These are phyloP conservation scores for Himalopsyche kuldschensis DNA, from an alignment of 2,888 invertebrate species.

Conservation along the genomic window DNA sequence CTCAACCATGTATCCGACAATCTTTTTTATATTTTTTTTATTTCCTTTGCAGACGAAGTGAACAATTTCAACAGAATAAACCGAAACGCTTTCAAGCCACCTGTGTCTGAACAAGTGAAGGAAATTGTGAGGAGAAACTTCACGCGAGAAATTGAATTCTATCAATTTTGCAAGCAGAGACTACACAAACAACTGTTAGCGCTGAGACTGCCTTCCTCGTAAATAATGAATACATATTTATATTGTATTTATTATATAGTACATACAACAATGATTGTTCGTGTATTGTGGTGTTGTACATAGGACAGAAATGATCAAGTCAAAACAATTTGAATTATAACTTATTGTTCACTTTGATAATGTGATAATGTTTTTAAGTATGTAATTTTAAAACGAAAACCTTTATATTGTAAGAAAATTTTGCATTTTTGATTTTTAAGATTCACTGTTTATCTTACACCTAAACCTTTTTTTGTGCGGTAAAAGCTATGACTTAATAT, in stretches of 20 bases:
- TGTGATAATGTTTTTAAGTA: constrained; percentile 1
- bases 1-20: too few relatives aligned
- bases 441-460: too few relatives aligned
- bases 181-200: constrained; percentile 79
- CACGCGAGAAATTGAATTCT: constrained; percentile 88
- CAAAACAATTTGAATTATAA: neutral
- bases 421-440: neutral
- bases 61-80: constrained; percentile 79
- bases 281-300: neutral
- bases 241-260: too few relatives aligned
- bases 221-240: neutral
- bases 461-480: too few relatives aligned
- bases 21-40: neutral
- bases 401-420: neutral
- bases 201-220: constrained; percentile 56
- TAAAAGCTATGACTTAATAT: too few relatives aligned
- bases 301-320: neutral
- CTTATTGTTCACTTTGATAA: neutral
- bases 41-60: constrained; percentile 66
- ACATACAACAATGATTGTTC: neutral
- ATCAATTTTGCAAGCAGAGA: constrained; percentile 85
- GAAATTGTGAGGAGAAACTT: constrained; percentile 84
- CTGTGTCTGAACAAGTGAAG: constrained; percentile 82
- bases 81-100: constrained; percentile 84
- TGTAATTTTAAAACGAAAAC: neutral